A percentile compares a stretch with the other conserved stretches of the same genome.
Evolutionary conservation across 2,113 vertebrate genomes (phyloP).

Genomic region (Delphinus delphis): DNA sequence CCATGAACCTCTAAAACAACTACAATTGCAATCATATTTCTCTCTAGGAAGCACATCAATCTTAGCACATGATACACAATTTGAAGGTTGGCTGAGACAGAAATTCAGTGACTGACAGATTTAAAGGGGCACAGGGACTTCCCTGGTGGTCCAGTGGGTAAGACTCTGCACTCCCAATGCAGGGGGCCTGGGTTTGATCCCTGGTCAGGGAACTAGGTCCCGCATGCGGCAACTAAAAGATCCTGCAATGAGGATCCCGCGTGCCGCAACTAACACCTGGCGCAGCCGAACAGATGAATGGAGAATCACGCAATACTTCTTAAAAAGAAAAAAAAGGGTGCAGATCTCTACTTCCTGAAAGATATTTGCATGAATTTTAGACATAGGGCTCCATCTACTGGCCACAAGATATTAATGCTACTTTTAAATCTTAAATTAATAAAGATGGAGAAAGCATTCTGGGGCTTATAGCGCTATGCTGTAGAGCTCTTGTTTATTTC

Average conservation of each 20-base stretch:
- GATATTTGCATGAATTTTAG: background rate
- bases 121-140: background rate
- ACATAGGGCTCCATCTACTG: conserved; percentile 55
- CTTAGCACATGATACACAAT: background rate
- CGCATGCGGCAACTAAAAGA: too few relatives aligned
- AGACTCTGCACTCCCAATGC: too few relatives aligned
- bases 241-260: too few relatives aligned
- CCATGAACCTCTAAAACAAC: background rate
- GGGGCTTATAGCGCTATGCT: background rate
- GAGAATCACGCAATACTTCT: too few relatives aligned
- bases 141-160: too few relatives aligned
- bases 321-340: background rate
- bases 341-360: background rate
- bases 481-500: background rate
- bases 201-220: too few relatives aligned
- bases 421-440: background rate
- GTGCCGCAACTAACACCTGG: too few relatives aligned
- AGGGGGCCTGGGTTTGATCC: too few relatives aligned
- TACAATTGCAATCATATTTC: background rate
- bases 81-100: background rate
- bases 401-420: background rate
- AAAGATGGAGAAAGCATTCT: background rate
- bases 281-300: too few relatives aligned
- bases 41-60: background rate
- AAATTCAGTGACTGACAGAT: background rate